These are phyloP conservation scores for Acanthopagrus latus DNA, from an alignment of 2,797 vertebrate species.

Conservation along the genomic window DNA sequence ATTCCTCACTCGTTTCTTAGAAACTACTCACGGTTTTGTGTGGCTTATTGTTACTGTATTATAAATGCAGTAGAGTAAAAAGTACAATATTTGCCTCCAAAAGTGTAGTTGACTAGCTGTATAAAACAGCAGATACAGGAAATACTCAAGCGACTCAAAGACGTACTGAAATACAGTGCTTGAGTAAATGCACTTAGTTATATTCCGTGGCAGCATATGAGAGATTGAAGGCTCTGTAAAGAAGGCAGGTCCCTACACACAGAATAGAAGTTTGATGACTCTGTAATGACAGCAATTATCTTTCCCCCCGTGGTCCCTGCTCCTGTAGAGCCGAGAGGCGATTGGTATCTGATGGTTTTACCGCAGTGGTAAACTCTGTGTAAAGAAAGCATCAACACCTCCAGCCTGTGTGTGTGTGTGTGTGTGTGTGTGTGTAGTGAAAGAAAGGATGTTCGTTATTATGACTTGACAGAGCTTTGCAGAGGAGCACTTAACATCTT, in stretches of 20 bases:
- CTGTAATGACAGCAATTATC: constrained; percentile 55
- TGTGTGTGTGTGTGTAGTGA: constrained; percentile 1
- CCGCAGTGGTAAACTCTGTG: constrained; percentile 33
- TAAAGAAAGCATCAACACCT: constrained; percentile 46
- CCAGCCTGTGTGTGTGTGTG: background rate
- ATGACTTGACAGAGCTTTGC: constrained; percentile 45
- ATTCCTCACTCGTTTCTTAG: too few relatives aligned
- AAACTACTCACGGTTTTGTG: too few relatives aligned
- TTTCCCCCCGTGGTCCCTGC: constrained; percentile 31
- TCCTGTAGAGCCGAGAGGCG: constrained; percentile 30
- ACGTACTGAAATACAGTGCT: too few relatives aligned
- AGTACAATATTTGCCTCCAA: too few relatives aligned
- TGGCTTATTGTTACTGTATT: too few relatives aligned
- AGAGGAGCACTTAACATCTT: constrained; percentile 48
- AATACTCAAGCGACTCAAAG: too few relatives aligned
- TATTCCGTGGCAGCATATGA: too few relatives aligned
- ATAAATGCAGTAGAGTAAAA: too few relatives aligned
- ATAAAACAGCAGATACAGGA: too few relatives aligned
- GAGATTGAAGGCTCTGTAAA: constrained; percentile 4
- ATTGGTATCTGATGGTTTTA: constrained; percentile 42
- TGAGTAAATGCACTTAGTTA: too few relatives aligned
- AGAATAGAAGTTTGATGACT: constrained; percentile 36
- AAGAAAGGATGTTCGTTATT: constrained; percentile 35
- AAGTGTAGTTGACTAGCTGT: too few relatives aligned
- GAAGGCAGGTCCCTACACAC: constrained; percentile 30